These are phyloP conservation scores for Zaprionus vittiger DNA, from an alignment of 1,140 invertebrate genomes.

Conservation along the genomic window DNA sequence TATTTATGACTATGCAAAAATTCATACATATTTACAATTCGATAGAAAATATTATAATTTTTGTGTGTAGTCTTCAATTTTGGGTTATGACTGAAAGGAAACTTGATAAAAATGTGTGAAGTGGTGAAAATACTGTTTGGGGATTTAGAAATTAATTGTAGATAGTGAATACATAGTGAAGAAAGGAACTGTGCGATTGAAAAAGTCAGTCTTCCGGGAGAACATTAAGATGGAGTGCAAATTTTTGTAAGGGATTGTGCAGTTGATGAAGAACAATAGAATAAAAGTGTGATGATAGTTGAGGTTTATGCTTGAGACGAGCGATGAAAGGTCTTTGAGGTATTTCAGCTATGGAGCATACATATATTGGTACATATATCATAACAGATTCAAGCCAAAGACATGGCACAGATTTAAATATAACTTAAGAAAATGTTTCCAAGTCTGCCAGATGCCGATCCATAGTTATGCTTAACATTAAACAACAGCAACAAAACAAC, in stretches of 20 bases:
- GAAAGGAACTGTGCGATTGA: slow-evolving; percentile 51
- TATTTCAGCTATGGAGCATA: slow-evolving; percentile 72
- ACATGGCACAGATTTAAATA: slow-evolving; percentile 69
- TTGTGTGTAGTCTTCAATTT: slow-evolving; percentile 51
- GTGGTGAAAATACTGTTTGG: slow-evolving; percentile 62
- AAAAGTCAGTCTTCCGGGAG: slow-evolving; percentile 66
- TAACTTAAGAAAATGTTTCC: slow-evolving; percentile 51
- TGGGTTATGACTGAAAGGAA: slow-evolving; percentile 26
- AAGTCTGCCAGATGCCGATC: slow-evolving; percentile 48
- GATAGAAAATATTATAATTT: slow-evolving; percentile 79
- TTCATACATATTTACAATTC: slow-evolving; percentile 80
- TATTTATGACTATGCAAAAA: slow-evolving; percentile 80
- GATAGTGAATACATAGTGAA: slow-evolving; percentile 20
- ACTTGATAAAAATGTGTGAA: slow-evolving; percentile 23
- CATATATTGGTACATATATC: slow-evolving; percentile 49
- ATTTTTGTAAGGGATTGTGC: neutral
- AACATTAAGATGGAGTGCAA: slow-evolving; percentile 15
- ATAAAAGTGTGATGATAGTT: slow-evolving; percentile 1
- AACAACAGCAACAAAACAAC: slow-evolving; percentile 81
- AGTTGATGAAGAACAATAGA: slow-evolving; percentile 7
- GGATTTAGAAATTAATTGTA: slow-evolving; percentile 12
- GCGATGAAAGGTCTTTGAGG: slow-evolving; percentile 53
- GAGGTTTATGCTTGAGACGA: slow-evolving; percentile 11
- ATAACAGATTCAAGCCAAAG: slow-evolving; percentile 64
- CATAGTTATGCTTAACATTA: slow-evolving; percentile 77